These are phyloP conservation scores for Saguinus imperator DNA, from an alignment of 2,113 vertebrate genomes.

Conservation along the genomic window DNA sequence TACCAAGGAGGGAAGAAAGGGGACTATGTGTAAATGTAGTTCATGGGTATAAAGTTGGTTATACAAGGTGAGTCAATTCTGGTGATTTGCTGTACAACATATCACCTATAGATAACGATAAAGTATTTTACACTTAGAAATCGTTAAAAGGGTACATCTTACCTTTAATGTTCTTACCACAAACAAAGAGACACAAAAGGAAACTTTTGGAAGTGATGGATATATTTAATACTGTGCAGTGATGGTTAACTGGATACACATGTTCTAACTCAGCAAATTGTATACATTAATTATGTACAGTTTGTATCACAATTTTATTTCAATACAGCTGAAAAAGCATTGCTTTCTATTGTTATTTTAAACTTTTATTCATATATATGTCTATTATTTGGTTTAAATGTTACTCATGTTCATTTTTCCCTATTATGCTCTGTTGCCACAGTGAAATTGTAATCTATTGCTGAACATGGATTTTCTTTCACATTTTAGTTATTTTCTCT, in stretches of 20 bases:
- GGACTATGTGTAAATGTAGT: not conserved
- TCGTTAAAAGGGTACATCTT: not conserved
- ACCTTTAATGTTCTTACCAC: not conserved
- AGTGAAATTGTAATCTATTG: not conserved
- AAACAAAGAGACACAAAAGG: not conserved
- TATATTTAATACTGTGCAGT: not conserved
- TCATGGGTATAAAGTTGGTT: not conserved
- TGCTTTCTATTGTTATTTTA: not conserved
- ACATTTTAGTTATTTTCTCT: conserved; percentile 6
- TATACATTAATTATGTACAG: no score
- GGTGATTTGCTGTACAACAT: not conserved
- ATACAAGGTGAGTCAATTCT: not conserved
- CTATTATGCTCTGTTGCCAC: not conserved
- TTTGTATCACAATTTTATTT: not conserved
- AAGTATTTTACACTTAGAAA: not conserved
- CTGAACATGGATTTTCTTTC: not conserved
- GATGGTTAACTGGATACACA: no score
- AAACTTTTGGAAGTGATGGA: not conserved
- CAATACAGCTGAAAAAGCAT: not conserved
- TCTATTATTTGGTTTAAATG: not conserved
- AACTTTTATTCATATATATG: not conserved
- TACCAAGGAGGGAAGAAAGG: not conserved
- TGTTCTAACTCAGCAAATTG: not conserved
- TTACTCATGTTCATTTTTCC: not conserved
- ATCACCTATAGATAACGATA: not conserved